These are phyloP conservation scores for Periplaneta americana DNA, from an alignment of 1,140 invertebrate species.

Conservation along the genomic window DNA sequence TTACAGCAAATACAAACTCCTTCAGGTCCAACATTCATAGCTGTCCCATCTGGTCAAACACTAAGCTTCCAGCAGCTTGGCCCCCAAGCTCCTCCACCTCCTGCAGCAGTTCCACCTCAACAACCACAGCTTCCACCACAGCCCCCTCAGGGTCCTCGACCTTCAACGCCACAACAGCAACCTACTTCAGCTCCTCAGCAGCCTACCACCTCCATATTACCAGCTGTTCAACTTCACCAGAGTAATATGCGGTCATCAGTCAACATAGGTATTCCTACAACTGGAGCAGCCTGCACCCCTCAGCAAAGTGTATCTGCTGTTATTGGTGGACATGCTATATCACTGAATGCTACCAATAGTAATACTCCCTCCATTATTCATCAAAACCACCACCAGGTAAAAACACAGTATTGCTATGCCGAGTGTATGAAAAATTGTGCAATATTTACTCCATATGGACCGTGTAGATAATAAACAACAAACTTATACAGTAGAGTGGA, in stretches of 20 bases:
- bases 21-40: slow-evolving; percentile 41
- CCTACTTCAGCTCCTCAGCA: not conserved
- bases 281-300: not conserved
- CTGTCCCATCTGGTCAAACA: slow-evolving; percentile 29
- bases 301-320: not conserved
- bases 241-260: not conserved
- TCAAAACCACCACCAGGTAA: not conserved
- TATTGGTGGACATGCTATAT: not conserved
- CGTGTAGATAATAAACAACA: too few relatives aligned
- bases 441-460: too few relatives aligned
- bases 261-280: not conserved
- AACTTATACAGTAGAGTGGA: too few relatives aligned
- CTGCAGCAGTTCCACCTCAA: not conserved
- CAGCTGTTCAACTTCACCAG: not conserved
- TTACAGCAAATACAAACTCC: slow-evolving; percentile 44
- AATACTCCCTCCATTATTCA: not conserved
- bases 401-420: too few relatives aligned
- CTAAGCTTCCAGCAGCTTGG: slow-evolving; percentile 12
- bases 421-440: too few relatives aligned
- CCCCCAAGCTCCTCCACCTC: not conserved
- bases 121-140: not conserved
- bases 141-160: not conserved
- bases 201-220: too few relatives aligned
- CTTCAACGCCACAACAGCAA: not conserved
- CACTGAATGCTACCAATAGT: not conserved